Base-by-base conservation (phyloP, 2,797 vertebrate species). In the Percopsis omiscomaycus region DNA sequence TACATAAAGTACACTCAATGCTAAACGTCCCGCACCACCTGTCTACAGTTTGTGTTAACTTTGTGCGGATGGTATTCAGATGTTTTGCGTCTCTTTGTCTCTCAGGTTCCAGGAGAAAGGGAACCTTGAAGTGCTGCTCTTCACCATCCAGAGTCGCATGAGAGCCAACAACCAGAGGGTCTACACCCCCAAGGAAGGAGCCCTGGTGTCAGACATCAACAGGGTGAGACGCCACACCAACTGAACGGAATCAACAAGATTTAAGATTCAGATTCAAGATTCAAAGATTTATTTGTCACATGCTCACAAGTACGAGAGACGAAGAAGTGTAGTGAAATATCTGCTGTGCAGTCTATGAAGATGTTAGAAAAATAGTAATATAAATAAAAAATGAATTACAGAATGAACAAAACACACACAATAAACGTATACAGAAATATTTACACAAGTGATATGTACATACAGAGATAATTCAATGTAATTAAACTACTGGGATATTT, bases 71-170 rank as follows among this genome's bases (percentile, higher is more conserved):
- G 3, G 32, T 37, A 53, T 5, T 53, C 9, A 29, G 44, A 22
- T 0, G 13, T 57, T 56, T 55, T 54, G 1, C 64, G 9, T 32
- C 3, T 10, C 6, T 54, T 58, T 67, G 4, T 69, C 29, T 68
- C 42, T 30, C 80, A 98, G 98, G 86, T 99, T 99, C 85, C 95
- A 98, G 86, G 97, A 99, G 88, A 99, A 99, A 55, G 96, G 97
- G 10, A 98, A 98, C 68, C 92, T 99, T 9, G 98, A 99, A 85
- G 95, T 99, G 61, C 91, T 98, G 61, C 94, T 99, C 37, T 99
- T 98, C 86, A 97, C 96, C 84, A 98, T 99, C 86, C 98, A 98
- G 89, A 98, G 97, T 1, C 94, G 94, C 14, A 98, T 99, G 98
- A 93, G 98, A 80, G 95, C 97, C 82, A 99, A 99, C 89, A 98